These are phyloP conservation scores for Leptopilina boulardi DNA, from an alignment of 1,140 invertebrate genomes.

Conservation along the genomic window DNA sequence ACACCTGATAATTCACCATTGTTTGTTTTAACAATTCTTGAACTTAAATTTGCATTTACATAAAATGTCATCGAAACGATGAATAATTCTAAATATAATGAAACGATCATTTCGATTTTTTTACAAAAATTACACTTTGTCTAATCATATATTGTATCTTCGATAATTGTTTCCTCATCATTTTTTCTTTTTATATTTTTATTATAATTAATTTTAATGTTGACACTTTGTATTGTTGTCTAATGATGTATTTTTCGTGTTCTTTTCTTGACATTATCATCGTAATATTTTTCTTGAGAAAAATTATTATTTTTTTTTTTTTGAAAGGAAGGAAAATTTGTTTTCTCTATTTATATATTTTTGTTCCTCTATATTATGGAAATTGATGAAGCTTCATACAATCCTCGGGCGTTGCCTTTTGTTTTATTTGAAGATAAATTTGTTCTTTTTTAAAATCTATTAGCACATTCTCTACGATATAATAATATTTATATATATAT, in stretches of 20 bases:
- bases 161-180: conserved; percentile 26
- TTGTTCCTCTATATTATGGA: neutral
- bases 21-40: conserved; percentile 89
- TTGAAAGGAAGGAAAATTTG: no score
- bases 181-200: conserved; percentile 37
- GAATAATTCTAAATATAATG: conserved; percentile 8
- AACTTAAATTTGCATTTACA: conserved; percentile 77
- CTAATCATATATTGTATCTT: conserved; percentile 43
- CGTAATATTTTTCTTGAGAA: no score
- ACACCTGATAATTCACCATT: conserved; percentile 93
- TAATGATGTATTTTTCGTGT: no score
- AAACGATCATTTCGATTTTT: conserved; percentile 60
- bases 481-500: neutral
- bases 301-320: no score
- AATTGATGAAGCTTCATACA: neutral
- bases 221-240: conserved; percentile 37
- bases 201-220: conserved; percentile 16
- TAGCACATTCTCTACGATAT: no score
- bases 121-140: conserved; percentile 45
- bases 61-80: conserved; percentile 55
- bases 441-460: neutral
- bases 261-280: no score
- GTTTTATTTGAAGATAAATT: neutral
- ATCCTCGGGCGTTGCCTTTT: neutral
- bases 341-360: no score